Evolutionary conservation across 53 echinoderm and acorn worm species (phyloP).

Genomic region (Echinarachnius parma): DNA sequence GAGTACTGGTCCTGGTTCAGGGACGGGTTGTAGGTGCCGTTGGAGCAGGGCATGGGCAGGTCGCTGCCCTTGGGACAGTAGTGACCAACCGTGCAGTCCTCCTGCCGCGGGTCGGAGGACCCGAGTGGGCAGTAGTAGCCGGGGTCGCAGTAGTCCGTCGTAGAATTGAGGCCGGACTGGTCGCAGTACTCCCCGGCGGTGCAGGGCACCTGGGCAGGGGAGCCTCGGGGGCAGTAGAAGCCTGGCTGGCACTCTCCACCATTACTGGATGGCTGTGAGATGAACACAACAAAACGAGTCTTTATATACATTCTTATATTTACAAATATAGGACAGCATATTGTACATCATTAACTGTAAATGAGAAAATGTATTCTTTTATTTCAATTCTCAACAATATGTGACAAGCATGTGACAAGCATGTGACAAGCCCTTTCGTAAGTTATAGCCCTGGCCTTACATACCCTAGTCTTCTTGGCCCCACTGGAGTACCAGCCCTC

Average conservation of each 20-base stretch:
- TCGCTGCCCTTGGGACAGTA: conserved; percentile 75
- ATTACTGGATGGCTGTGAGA: conserved; percentile 73
- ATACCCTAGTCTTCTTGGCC: conserved; percentile 59
- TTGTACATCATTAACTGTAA: too few relatives aligned
- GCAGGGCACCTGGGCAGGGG: conserved; percentile 57
- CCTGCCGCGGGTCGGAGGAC: conserved; percentile 71
- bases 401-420: too few relatives aligned
- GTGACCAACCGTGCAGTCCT: conserved; percentile 79
- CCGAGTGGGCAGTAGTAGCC: conserved; percentile 92
- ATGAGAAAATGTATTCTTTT: too few relatives aligned
- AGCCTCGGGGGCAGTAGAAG: conserved; percentile 75
- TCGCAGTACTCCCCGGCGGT: conserved; percentile 77
- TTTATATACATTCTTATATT: too few relatives aligned
- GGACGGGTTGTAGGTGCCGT: conserved; percentile 89
- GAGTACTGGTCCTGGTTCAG: conserved; percentile 69
- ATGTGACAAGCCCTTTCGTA: too few relatives aligned
- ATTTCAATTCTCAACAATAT: too few relatives aligned
- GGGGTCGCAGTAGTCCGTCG: conserved; percentile 73
- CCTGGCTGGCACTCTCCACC: conserved; percentile 91
- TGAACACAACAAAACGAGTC: too few relatives aligned
- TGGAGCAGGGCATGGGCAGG: conserved; percentile 71
- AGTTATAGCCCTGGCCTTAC: too few relatives aligned
- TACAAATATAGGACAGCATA: too few relatives aligned
- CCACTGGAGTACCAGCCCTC: conserved; percentile 69
- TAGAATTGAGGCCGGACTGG: conserved; percentile 66